A percentile compares a stretch with the other conserved stretches of the same genome.
phyloP scores from a whole-genome alignment of 2,888 invertebrate genomes.

The Drosophila helvetica region DNA sequence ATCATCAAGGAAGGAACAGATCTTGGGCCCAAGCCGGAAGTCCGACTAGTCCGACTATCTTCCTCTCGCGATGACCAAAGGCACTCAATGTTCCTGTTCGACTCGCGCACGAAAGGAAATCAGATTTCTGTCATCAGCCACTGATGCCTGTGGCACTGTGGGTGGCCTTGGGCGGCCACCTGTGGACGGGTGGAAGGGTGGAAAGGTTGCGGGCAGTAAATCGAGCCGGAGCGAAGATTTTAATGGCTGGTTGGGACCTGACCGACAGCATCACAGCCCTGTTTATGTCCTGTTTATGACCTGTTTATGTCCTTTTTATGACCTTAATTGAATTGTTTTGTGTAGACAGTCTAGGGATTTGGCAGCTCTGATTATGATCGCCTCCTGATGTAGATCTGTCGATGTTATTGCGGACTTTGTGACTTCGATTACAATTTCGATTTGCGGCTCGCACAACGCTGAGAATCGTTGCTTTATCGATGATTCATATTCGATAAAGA shows the following conservation, averaged over 20 bases:
- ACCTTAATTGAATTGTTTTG: no score
- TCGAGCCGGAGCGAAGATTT: constrained; percentile 91
- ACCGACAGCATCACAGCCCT: constrained; percentile 86
- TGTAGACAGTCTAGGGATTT: constrained; percentile 87
- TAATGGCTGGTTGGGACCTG: constrained; percentile 90
- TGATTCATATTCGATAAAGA: no score
- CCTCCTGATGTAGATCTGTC: constrained; percentile 93
- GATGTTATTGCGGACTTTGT: constrained; percentile 91
- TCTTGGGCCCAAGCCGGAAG: constrained; percentile 86
- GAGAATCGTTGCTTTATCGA: no score
- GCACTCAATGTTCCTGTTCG: constrained; percentile 48
- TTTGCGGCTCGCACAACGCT: no score
- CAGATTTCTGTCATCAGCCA: constrained; percentile 88
- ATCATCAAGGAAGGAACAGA: constrained; percentile 92
- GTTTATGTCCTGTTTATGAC: constrained; percentile 84
- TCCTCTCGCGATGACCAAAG: constrained; percentile 68
- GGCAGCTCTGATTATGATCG: constrained; percentile 94
- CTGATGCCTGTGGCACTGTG: neutral
- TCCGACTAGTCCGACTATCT: constrained; percentile 71
- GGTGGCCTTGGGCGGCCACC: constrained; percentile 18
- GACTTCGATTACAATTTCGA: no score
- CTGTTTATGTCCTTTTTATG: no score
- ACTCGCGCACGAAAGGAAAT: constrained; percentile 92
- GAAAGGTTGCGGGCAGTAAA: constrained; percentile 55
- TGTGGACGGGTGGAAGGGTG: constrained; percentile 82